Conservation (phyloP, 2,888 invertebrate genomes). For the Endotricha flammealis region DNA sequence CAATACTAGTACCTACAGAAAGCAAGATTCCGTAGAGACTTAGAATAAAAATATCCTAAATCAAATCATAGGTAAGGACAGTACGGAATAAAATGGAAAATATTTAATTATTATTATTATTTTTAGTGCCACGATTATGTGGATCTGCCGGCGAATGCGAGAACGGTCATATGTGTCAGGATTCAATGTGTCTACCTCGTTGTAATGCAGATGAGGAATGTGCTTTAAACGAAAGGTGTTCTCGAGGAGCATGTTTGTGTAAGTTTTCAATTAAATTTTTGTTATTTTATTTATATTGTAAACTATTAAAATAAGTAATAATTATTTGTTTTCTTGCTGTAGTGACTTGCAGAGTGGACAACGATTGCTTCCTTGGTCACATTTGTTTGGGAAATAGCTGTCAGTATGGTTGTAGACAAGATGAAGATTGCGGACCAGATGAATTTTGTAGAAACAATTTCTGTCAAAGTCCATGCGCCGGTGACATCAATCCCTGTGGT, state of each 20-base stretch:
- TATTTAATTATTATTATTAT: too few relatives aligned
- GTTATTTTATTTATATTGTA: constrained; percentile 7
- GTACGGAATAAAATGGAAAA: too few relatives aligned
- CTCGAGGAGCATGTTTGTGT: constrained; percentile 88
- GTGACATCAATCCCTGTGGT: constrained; percentile 85
- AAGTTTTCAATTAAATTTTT: constrained; percentile 51
- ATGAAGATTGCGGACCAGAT: constrained; percentile 91
- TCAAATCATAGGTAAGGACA: too few relatives aligned
- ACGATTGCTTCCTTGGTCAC: constrained; percentile 94
- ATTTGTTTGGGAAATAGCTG: constrained; percentile 92
- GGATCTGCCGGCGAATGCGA: constrained; percentile 83
- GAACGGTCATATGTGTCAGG: constrained; percentile 84
- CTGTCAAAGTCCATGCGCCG: constrained; percentile 86
- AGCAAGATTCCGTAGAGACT: too few relatives aligned
- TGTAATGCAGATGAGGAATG: constrained; percentile 89
- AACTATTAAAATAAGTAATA: not conserved
- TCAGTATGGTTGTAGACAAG: constrained; percentile 89
- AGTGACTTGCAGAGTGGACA: constrained; percentile 93
- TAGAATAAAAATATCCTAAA: too few relatives aligned
- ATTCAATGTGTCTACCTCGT: constrained; percentile 88
- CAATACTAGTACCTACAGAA: too few relatives aligned
- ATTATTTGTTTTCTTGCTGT: constrained; percentile 9
- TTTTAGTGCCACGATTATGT: constrained; percentile 87
- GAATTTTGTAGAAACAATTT: constrained; percentile 89
- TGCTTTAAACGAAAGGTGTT: constrained; percentile 93